phyloP scores from a whole-genome alignment of 2,113 vertebrate species.

The Isichthys henryi region DNA sequence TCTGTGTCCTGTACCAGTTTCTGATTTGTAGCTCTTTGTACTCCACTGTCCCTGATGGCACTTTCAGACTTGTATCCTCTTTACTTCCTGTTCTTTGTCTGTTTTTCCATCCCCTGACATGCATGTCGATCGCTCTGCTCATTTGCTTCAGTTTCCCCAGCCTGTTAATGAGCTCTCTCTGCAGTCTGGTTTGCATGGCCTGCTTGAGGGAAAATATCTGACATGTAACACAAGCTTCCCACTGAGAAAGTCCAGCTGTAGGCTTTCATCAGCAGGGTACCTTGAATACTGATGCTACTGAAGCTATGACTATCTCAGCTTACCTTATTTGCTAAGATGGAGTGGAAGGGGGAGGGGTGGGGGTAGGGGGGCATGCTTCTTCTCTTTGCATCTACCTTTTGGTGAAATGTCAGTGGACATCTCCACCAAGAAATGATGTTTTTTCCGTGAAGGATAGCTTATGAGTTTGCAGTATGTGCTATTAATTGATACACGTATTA shows the following conservation, averaged over 20 bases:
- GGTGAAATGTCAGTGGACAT: not conserved
- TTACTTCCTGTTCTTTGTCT: not conserved
- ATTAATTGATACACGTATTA: not conserved
- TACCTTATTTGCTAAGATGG: not conserved
- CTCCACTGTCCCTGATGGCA: slow-evolving; percentile 41
- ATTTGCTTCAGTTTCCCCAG: not conserved
- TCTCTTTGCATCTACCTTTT: not conserved
- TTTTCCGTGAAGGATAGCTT: not conserved
- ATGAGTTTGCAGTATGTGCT: not conserved
- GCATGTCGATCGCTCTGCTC: not conserved
- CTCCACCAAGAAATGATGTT: not conserved
- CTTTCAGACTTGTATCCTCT: slow-evolving; percentile 6
- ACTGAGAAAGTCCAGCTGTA: not conserved
- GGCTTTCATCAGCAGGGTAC: not conserved
- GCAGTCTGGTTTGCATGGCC: slow-evolving; percentile 9
- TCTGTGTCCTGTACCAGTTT: not conserved
- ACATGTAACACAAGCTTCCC: not conserved
- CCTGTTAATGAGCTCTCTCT: not conserved
- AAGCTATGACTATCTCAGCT: not conserved
- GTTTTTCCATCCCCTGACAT: not conserved
- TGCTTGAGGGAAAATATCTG: not conserved
- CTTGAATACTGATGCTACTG: not conserved
- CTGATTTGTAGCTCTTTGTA: not conserved
- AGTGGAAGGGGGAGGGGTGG: not conserved
- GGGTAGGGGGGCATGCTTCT: not conserved